phyloP scores from a whole-genome alignment of 2,113 vertebrate genomes.

The Prietella phreatophila region DNA sequence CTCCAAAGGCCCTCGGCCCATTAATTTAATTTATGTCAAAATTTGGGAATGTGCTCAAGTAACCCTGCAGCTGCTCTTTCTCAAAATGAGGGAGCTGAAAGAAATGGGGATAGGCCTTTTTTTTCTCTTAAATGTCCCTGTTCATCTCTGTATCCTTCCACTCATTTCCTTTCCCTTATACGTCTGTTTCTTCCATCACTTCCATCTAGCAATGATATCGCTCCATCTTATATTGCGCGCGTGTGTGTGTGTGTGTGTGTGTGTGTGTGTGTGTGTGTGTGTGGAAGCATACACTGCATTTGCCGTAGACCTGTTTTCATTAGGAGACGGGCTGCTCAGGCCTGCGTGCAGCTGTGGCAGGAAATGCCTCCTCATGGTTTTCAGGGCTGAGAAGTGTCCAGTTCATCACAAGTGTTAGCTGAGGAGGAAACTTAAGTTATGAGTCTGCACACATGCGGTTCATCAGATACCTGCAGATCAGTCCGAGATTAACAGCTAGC shows the following conservation, averaged over 20 bases:
- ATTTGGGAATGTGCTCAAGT: constrained; percentile 77
- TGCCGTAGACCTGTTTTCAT: constrained; percentile 37
- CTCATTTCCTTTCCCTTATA: constrained; percentile 56
- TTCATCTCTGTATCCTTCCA: constrained; percentile 57
- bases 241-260: no score
- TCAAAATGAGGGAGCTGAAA: constrained; percentile 47
- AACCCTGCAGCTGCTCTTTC: constrained; percentile 73
- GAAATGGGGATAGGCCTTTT: constrained; percentile 21
- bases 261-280: constrained; percentile 36
- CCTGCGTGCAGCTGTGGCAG: constrained; percentile 64
- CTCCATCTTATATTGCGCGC: constrained; percentile 20
- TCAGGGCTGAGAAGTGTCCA: constrained; percentile 24
- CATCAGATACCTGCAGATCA: constrained; percentile 19
- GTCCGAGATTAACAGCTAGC: not conserved
- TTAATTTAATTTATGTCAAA: constrained; percentile 80
- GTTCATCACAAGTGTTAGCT: constrained; percentile 29
- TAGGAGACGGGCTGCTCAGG: constrained; percentile 37
- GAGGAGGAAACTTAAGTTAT: constrained; percentile 11
- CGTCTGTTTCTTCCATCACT: constrained; percentile 40
- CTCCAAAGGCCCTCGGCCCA: constrained; percentile 59
- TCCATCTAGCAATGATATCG: constrained; percentile 25
- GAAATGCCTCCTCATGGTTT: constrained; percentile 55
- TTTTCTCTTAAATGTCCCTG: constrained; percentile 30
- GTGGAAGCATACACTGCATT: constrained; percentile 4
- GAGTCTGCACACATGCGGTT: not conserved